These are phyloP conservation scores for Pseudomugil tenellus DNA, from an alignment of 2,797 vertebrate species.

Conservation along the genomic window DNA sequence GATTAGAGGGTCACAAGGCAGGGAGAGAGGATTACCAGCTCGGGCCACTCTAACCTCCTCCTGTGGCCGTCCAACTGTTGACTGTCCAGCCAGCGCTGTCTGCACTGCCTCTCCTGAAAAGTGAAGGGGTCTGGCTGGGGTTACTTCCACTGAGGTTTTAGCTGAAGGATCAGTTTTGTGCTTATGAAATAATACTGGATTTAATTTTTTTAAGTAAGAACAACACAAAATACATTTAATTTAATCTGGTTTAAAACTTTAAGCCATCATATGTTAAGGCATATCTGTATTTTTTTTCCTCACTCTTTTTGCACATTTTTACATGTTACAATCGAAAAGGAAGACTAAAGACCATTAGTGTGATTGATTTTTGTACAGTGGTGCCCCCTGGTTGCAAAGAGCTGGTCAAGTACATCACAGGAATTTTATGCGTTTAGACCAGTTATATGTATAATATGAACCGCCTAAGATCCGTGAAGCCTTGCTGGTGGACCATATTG, in stretches of 20 bases:
- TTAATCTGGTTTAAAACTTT: neutral
- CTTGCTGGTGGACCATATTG: slow-evolving; percentile 20
- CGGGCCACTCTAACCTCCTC: slow-evolving; percentile 47
- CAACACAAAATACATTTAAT: neutral
- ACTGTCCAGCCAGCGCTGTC: slow-evolving; percentile 31
- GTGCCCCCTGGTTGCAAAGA: slow-evolving; percentile 38
- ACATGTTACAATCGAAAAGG: too few relatives aligned
- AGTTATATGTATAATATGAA: too few relatives aligned
- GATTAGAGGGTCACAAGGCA: slow-evolving; percentile 90
- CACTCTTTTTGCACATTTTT: neutral
- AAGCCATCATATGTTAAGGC: neutral
- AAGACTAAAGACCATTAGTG: neutral
- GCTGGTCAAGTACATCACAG: neutral
- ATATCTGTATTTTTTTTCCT: neutral
- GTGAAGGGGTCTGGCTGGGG: slow-evolving; percentile 6
- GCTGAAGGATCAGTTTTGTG: neutral
- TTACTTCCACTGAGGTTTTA: neutral
- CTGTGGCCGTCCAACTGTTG: slow-evolving; percentile 22
- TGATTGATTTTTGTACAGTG: slow-evolving; percentile 34
- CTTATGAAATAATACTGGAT: neutral
- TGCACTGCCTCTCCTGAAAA: slow-evolving; percentile 17
- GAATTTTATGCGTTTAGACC: neutral
- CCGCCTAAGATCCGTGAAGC: slow-evolving; percentile 21
- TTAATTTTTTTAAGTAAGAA: neutral
- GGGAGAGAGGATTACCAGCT: slow-evolving; percentile 85